Percentiles rank a stretch among this genome's conserved stretches.
Conservation (phyloP, 2,113 vertebrate genomes). For the Oreochromis spilurus region DNA sequence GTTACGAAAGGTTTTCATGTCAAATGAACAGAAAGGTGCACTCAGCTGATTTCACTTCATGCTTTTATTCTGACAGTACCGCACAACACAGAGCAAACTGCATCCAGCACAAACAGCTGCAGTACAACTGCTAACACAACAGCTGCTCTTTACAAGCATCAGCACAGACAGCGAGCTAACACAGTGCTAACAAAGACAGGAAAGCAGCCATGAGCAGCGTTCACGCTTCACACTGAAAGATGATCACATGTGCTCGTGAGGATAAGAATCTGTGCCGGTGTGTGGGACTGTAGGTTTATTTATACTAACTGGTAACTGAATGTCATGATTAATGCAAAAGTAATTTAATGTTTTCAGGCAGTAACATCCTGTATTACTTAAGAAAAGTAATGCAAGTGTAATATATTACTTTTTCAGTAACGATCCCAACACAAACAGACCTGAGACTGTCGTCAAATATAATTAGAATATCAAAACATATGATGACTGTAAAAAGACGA, state of each 20-base stretch:
- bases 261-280: not conserved
- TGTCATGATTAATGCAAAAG: not conserved
- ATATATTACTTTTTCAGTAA: not conserved
- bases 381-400: not conserved
- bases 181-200: rapidly evolving
- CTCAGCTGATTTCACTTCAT: not conserved
- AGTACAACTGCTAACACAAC: too few relatives aligned
- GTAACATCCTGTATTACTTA: not conserved
- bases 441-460: not conserved
- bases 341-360: not conserved
- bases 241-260: not conserved
- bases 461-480: not conserved
- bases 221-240: not conserved
- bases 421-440: not conserved
- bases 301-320: not conserved
- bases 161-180: not conserved
- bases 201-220: not conserved
- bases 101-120: not conserved
- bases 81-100: not conserved
- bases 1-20: not conserved
- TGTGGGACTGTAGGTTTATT: not conserved
- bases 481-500: not conserved
- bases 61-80: not conserved
- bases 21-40: rapidly evolving
- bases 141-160: not conserved